Evolutionary conservation across 2,113 vertebrate species (phyloP), one percentile per base, ranked within the genome.

Genomic region (Calyptommatus sinebrachiatus): DNA sequence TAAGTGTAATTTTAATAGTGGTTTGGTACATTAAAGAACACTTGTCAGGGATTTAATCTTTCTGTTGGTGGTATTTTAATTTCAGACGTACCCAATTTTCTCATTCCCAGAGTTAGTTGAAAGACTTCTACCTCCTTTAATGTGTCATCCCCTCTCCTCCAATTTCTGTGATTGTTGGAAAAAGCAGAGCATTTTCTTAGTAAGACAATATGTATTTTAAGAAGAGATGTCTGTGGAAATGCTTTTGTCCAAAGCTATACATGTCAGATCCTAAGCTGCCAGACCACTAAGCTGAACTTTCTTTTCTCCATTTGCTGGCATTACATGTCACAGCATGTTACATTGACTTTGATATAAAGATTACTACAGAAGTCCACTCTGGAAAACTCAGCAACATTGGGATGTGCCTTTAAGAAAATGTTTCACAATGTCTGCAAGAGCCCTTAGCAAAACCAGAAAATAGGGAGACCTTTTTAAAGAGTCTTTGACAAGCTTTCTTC

Each of bases 1-100:
- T 53, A 89, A 92, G 91, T 92, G 92, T 93, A 90, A 91, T 91
- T 94, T 94, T 95, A 94, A 94, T 93, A 93, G 92, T 83, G 87
- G 88, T 91, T 93, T 91, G 89, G 88, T 93, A 92, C 90, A 93
- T 94, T 93, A 90, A 93, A 91, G 94, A 94, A 92, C 91, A 92
- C 92, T 89, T 57, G 85, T 93, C 87, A 91, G 92, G 88, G 84
- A 92, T 94, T 91, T 93, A 91, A 93, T 93, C 92, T 92, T 94
- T 94, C 94, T 61, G 12, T 91, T 93, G 92, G 90, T 90, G 91
- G 89, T 80, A 81, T 85, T 90, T 88, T 88, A 86, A 83, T 78
- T 86, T 81, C 77, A 69, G 86, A 79, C 84, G 91, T 88, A 16
- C 91, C 89, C 84, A 87, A 66, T 2, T 57, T 60, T 84, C 82